Percentiles rank a stretch among this genome's conserved stretches.
These are phyloP conservation scores for Phortica variegata DNA, from an alignment of 1,140 invertebrate genomes.

Conservation along the genomic window DNA sequence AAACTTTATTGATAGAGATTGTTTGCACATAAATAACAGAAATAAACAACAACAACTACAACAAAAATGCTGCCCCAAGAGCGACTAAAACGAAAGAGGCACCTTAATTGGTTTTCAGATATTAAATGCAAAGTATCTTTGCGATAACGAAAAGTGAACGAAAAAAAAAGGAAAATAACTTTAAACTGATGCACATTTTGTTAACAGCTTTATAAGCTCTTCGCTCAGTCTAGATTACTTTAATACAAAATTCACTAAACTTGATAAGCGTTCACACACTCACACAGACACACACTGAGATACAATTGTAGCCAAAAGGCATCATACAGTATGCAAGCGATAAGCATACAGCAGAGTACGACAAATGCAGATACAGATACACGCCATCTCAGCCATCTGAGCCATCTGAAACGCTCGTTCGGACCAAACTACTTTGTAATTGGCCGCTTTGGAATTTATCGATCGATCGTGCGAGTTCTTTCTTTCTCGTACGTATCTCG, in stretches of 20 bases:
- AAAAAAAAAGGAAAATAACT: slow-evolving; percentile 53
- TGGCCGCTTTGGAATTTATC: slow-evolving; percentile 53
- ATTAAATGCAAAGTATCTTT: slow-evolving; percentile 38
- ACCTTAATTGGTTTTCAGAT: slow-evolving; percentile 52
- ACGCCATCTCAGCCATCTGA: slow-evolving; percentile 1
- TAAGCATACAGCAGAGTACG: slow-evolving; percentile 20
- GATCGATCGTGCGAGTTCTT: slow-evolving; percentile 41
- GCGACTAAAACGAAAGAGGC: slow-evolving; percentile 50
- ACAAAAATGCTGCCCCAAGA: no score
- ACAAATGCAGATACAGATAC: slow-evolving; percentile 8
- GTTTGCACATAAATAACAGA: no score
- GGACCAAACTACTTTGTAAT: no score
- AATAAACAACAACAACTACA: no score
- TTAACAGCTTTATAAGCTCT: slow-evolving; percentile 51
- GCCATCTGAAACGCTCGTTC: no score
- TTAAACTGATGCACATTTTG: slow-evolving; percentile 55
- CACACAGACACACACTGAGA: slow-evolving; percentile 8
- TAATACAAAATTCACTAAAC: slow-evolving; percentile 48
- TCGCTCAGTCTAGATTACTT: slow-evolving; percentile 24
- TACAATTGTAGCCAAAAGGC: slow-evolving; percentile 17
- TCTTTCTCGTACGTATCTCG: no score
- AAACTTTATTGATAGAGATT: no score
- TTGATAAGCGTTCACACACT: slow-evolving; percentile 34
- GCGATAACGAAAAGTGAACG: slow-evolving; percentile 39
- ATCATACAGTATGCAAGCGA: no score